Conservation (phyloP, 1,140 invertebrate species). For the Metopolophium dirhodum region DNA sequence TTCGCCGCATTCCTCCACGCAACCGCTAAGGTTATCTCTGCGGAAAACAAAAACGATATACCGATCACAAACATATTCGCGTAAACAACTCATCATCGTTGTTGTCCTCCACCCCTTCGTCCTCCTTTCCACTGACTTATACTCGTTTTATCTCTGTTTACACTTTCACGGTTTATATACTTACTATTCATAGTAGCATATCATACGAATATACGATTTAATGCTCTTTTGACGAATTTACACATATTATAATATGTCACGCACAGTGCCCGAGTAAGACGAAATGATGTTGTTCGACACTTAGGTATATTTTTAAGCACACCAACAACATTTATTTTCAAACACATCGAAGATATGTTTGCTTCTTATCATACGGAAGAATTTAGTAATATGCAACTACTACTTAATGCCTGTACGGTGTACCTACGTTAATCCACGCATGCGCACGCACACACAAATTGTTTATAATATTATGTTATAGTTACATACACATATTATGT, state of each 20-base stretch:
- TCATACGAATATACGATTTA: background rate
- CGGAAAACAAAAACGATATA: constrained; percentile 59
- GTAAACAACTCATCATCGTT: background rate
- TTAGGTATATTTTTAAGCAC: background rate
- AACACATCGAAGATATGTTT: background rate
- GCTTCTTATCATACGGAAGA: background rate
- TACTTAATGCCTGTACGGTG: background rate
- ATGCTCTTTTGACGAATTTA: too few relatives aligned
- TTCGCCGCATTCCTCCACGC: constrained; percentile 63
- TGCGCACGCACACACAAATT: background rate
- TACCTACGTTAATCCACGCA: background rate
- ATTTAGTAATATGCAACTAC: background rate
- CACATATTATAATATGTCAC: background rate
- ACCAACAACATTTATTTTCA: background rate
- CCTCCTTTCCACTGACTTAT: background rate
- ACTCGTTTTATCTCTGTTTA: background rate
- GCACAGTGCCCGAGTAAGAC: background rate
- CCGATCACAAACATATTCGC: background rate
- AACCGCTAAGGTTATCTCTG: constrained; percentile 62
- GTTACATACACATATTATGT: too few relatives aligned
- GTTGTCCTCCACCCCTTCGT: background rate
- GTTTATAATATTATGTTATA: too few relatives aligned
- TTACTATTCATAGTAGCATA: background rate
- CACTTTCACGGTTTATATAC: background rate
- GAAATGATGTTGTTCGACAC: background rate